Conservation (phyloP, 2,113 vertebrate genomes). For the Neogobius melanostomus region DNA sequence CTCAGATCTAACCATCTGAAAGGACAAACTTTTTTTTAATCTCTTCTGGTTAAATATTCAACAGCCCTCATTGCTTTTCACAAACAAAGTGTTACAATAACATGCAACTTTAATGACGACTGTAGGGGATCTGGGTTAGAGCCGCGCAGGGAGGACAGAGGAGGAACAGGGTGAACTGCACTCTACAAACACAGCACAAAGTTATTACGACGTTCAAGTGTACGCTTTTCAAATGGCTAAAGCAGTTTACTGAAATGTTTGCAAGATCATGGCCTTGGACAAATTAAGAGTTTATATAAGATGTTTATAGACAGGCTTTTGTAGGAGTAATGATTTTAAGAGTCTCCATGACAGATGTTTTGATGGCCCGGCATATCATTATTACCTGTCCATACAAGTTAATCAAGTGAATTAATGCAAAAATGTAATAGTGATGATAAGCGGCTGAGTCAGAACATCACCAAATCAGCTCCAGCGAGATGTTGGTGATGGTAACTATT, state of each 20-base stretch:
- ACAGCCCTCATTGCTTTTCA: conserved; percentile 25
- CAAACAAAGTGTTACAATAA: conserved; percentile 36
- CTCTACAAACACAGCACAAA: neutral
- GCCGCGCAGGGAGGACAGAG: neutral
- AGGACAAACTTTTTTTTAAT: conserved; percentile 33
- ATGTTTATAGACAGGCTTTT: no score
- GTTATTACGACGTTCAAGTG: neutral
- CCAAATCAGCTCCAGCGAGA: no score
- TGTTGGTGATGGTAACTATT: no score
- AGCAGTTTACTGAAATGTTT: neutral
- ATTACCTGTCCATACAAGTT: no score
- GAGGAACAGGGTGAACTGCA: neutral
- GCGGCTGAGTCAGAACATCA: no score
- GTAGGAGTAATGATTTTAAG: no score
- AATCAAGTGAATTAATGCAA: no score
- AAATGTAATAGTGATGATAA: no score
- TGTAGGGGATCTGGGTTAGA: conserved; percentile 23
- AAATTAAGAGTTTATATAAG: no score
- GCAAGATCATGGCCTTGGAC: no score
- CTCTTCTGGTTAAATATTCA: conserved; percentile 51
- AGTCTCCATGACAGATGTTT: no score
- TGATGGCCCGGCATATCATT: no score
- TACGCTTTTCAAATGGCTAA: neutral
- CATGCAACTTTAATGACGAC: conserved; percentile 56
- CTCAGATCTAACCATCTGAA: conserved; percentile 31